Base-by-base conservation (phyloP, 2,113 vertebrate genomes). In the Telmatochromis bifrenatus region DNA sequence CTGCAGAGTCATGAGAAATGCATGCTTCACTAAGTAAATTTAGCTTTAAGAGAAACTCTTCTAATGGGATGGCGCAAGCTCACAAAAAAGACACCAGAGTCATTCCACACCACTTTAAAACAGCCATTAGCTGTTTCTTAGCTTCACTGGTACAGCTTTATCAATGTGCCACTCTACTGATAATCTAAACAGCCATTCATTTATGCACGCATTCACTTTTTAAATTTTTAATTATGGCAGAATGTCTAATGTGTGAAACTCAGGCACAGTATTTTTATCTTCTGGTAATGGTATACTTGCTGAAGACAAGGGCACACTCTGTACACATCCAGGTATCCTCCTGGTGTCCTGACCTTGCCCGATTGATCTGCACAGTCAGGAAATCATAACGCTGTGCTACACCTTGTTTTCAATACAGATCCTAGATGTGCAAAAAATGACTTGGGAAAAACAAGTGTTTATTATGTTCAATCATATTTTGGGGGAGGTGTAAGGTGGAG, bases 331-430 rank as follows among this genome's bases (percentile, higher is more conserved):
- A 86, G 68, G 86, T 91, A 70, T 79, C 54, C 77, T 84, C 80
- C 62, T 31, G 9, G 11, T 79, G 84, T 86, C 84, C 93, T 92
- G 91, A 82, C 92, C 93, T 93, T 94, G 95, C 19, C 31, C 80
- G 84, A 95, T 91, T 91, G 95, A 95, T 94, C 91, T 90, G 92
- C 94, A 93, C 90, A 88, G 91, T 93, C 91, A 88, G 89, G 88
- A 54, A 84, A 56, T 84, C 70, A 55, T 82, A 86, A 42, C 75
- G 82, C 53, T 81, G 79, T 47, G 31, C 79, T 86, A 60, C 83
- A 37, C 55, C 5, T 31, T 35, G 68, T 75, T 84, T 49, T 54
- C 42, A 84, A 11, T 10, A 37, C 73, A 81, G 33, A 84, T 54
- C 73, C 65, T 81, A 80, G 73, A 82, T 89, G 87, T 54, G 68